Evolutionary conservation across 2,888 invertebrate species (phyloP), one percentile per base, ranked within the genome.

Genomic region (Ptychoptera contaminata): DNA sequence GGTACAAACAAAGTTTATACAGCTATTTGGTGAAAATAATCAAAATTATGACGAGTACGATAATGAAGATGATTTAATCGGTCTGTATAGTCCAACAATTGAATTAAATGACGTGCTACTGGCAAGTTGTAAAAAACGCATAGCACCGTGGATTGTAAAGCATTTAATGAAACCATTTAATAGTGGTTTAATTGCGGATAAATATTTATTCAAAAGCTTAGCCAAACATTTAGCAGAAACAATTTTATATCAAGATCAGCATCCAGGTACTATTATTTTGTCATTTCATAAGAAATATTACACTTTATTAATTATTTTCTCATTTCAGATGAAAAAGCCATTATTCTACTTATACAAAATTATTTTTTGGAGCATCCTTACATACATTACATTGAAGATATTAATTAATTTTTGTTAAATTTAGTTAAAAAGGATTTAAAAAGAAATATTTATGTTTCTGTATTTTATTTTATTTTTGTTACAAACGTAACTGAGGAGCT

Each of bases 61-160:
- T 5, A 23, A 23, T 23, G 23, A 23, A 5, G 63, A 62, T 14
- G 61, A 62, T 50, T 63, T 61, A 40, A 61, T 62, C 47, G 51
- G 54, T 12, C 53, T 55, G 0, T 55, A 52, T 32, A 63, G 62
- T 49, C 62, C 62, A 4, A 55, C 58, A 16, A 55, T 62, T 6
- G 63, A 63, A 48, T 44, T 62, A 31, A 55, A 62, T 49, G 57
- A 62, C 40, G 52, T 57, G 2, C 49, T 62, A 15, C 51, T 58
- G 29, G 48, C 54, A 42, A 62, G 62, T 47, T 63, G 63, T 43
- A 55, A 59, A 37, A 51, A 55, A 23, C 60, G 62, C 8, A 60
- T 62, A 38, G 59, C 63, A 0, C 60, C 62, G 1, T 62, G 62
- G 62, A 56, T 62, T 16, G 62, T 62, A 4, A 53, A 58, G 4